Conservation (phyloP, 2,113 vertebrate species). For the Megaceryle maxima region DNA sequence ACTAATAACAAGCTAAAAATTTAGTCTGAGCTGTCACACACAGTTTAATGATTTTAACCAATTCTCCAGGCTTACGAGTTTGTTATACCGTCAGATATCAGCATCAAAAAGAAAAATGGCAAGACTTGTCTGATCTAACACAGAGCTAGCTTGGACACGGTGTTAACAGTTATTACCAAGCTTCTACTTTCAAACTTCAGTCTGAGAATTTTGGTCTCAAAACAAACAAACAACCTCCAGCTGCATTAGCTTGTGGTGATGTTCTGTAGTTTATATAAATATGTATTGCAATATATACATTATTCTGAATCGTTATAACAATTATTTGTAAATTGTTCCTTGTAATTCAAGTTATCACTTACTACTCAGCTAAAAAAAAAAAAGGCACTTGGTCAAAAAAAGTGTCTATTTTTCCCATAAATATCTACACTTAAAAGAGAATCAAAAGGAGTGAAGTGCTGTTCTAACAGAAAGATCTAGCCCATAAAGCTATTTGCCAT, state of each 20-base stretch:
- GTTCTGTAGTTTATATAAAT: not conserved
- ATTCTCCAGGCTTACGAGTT: not conserved
- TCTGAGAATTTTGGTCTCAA: not conserved
- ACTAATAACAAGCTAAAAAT: not conserved
- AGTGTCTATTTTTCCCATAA: not conserved
- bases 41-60: not conserved
- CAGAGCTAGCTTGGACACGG: not conserved
- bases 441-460: not conserved
- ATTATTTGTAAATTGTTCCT: not conserved
- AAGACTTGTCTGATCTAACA: not conserved
- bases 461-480: not conserved
- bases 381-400: not conserved
- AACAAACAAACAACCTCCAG: not conserved
- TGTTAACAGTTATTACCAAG: not conserved
- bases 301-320: not conserved
- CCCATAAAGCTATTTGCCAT: not conserved
- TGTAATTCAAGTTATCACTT: not conserved
- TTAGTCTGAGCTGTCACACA: not conserved
- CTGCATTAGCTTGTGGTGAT: not conserved
- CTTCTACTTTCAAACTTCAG: not conserved
- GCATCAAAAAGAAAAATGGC: not conserved
- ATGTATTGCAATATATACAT: fast-evolving
- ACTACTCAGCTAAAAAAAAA: not conserved
- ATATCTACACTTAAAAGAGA: not conserved
- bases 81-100: not conserved